These are phyloP conservation scores for Hemiprocne comata DNA, from an alignment of 2,113 vertebrate species.

Conservation along the genomic window DNA sequence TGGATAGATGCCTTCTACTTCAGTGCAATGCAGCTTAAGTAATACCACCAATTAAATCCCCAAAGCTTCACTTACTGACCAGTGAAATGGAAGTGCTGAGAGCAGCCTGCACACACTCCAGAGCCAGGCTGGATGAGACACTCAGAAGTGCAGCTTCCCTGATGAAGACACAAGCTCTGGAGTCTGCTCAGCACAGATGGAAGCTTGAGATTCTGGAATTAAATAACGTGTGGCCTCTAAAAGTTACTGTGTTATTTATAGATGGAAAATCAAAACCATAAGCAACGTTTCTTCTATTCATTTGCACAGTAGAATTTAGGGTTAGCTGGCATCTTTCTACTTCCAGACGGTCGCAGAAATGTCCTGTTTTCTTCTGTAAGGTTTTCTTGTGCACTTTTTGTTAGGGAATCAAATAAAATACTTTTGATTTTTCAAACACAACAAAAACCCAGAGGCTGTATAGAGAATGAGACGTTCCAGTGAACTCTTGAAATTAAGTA, in stretches of 20 bases:
- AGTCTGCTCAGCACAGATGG: not conserved
- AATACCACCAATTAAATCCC: fast-evolving
- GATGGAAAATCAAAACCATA: not conserved
- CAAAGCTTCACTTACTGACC: not conserved
- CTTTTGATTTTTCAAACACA: not conserved
- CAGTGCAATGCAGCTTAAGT: not conserved
- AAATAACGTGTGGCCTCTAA: not conserved
- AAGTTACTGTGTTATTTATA: not conserved
- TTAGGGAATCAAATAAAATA: not conserved
- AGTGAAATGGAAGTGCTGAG: not conserved
- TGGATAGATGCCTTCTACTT: not conserved
- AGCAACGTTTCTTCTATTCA: not conserved
- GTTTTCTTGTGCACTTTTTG: not conserved
- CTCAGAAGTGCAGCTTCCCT: not conserved
- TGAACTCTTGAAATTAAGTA: not conserved
- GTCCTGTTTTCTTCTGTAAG: not conserved
- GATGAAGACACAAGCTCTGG: fast-evolving
- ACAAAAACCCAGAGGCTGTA: not conserved
- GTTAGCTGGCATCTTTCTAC: not conserved
- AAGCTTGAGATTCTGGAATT: not conserved
- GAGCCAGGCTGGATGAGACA: fast-evolving
- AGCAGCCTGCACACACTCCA: not conserved
- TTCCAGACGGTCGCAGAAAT: not conserved
- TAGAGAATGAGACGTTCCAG: not conserved
- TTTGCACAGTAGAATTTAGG: not conserved